phyloP scores from a whole-genome alignment of 37 sponge, comb jelly and placozoan species.

The Theonella swinhoei region DNA sequence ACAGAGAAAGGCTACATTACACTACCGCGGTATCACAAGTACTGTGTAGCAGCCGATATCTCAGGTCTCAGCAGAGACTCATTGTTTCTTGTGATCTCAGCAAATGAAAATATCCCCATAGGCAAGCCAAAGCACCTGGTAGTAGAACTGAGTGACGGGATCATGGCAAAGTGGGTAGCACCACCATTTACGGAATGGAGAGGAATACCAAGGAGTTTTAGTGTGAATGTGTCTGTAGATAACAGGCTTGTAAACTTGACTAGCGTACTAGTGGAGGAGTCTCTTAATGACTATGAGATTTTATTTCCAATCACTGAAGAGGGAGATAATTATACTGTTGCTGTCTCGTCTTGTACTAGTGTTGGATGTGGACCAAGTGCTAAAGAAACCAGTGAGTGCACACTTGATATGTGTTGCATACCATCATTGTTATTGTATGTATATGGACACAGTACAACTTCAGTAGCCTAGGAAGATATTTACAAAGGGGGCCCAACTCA shows the following conservation, averaged over 20 bases:
- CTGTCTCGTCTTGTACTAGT: neutral
- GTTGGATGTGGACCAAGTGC: neutral
- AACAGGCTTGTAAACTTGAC: neutral
- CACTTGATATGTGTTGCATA: too few relatives aligned
- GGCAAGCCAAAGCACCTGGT: neutral
- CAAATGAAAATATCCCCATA: neutral
- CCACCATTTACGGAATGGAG: neutral
- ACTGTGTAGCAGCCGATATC: neutral
- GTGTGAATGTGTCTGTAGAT: neutral
- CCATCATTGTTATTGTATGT: too few relatives aligned
- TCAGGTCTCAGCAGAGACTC: too few relatives aligned
- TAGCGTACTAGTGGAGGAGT: neutral
- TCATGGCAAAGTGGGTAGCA: neutral
- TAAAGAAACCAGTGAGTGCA: too few relatives aligned
- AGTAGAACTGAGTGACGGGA: neutral
- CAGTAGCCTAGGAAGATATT: too few relatives aligned
- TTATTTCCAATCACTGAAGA: too few relatives aligned
- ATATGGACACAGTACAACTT: too few relatives aligned
- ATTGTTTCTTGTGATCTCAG: too few relatives aligned
- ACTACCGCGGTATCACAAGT: neutral
- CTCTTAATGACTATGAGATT: neutral
- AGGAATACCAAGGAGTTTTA: neutral
- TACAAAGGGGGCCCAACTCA: too few relatives aligned
- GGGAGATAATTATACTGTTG: neutral
- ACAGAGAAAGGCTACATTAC: neutral